These are phyloP conservation scores for Thaumatotibia leucotreta DNA, from an alignment of 1,140 invertebrate species.

Conservation along the genomic window DNA sequence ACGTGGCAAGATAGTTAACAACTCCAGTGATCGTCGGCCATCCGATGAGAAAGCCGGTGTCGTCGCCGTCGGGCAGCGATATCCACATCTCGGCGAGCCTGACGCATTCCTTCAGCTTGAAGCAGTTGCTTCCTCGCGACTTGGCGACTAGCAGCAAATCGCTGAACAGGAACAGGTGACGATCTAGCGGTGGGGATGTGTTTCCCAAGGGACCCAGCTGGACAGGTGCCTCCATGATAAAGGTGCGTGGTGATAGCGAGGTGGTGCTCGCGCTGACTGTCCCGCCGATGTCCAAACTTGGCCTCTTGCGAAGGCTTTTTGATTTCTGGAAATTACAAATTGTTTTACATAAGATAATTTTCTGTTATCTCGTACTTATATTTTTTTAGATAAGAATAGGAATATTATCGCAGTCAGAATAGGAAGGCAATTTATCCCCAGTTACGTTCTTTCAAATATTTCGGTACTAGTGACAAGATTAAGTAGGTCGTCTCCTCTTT, in stretches of 20 bases:
- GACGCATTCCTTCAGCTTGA: constrained; percentile 91
- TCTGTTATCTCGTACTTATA: too few relatives aligned
- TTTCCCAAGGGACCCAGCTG: constrained; percentile 73
- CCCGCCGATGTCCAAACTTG: constrained; percentile 74
- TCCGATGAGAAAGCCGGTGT: constrained; percentile 92
- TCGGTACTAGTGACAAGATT: too few relatives aligned
- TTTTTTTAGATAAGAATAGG: too few relatives aligned
- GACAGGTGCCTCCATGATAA: constrained; percentile 87
- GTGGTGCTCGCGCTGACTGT: constrained; percentile 75
- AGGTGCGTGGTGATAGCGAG: constrained; percentile 70
- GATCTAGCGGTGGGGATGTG: constrained; percentile 80
- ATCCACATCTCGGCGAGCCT: constrained; percentile 90
- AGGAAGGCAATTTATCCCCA: too few relatives aligned
- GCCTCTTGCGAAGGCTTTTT: constrained; percentile 83
- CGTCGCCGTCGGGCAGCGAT: constrained; percentile 80
- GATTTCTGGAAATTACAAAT: constrained; percentile 80
- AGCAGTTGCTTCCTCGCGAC: constrained; percentile 87
- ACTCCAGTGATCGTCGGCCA: constrained; percentile 85
- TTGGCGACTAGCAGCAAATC: constrained; percentile 92
- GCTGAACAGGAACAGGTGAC: constrained; percentile 92
- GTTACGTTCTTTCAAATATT: too few relatives aligned
- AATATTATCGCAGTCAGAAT: too few relatives aligned
- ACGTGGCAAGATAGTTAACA: constrained; percentile 81
- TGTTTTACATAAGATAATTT: neutral
- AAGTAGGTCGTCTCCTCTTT: too few relatives aligned